Conservation (phyloP, 2,888 invertebrate genomes). For the Clostera curtula region DNA sequence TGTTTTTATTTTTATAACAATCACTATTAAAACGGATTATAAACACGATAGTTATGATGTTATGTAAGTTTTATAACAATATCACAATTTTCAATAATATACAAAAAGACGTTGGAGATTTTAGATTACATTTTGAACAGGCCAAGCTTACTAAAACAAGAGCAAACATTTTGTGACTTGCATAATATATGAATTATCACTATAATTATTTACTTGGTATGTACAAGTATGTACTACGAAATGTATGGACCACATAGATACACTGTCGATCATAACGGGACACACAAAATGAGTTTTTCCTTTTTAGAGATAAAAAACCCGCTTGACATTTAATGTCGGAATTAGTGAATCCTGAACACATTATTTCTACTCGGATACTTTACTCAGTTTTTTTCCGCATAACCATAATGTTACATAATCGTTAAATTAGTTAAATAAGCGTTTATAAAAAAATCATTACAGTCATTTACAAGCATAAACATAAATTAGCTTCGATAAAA, state of each 20-base stretch:
- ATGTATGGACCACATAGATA: conserved; percentile 45
- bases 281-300: conserved; percentile 32
- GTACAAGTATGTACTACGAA: conserved; percentile 42
- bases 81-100: conserved; percentile 75
- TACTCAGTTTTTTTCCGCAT: no score
- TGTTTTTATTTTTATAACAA: conserved; percentile 28
- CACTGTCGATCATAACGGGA: conserved; percentile 49
- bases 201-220: conserved; percentile 42
- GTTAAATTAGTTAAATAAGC: no score
- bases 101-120: conserved; percentile 65
- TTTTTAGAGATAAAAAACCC: conserved; percentile 46
- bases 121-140: conserved; percentile 65
- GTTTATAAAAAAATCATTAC: no score
- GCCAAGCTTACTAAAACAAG: conserved; percentile 68
- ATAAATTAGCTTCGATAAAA: no score
- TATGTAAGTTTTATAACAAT: conserved; percentile 64
- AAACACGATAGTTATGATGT: conserved; percentile 53
- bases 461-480: no score
- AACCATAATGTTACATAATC: no score
- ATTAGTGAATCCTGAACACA: no score
- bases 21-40: conserved; percentile 39
- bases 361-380: no score
- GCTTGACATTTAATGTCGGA: no score
- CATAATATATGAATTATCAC: conserved; percentile 40
- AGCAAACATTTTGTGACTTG: conserved; percentile 50